These are phyloP conservation scores for Drosophila robusta DNA, from an alignment of 2,888 invertebrate species.

Conservation along the genomic window DNA sequence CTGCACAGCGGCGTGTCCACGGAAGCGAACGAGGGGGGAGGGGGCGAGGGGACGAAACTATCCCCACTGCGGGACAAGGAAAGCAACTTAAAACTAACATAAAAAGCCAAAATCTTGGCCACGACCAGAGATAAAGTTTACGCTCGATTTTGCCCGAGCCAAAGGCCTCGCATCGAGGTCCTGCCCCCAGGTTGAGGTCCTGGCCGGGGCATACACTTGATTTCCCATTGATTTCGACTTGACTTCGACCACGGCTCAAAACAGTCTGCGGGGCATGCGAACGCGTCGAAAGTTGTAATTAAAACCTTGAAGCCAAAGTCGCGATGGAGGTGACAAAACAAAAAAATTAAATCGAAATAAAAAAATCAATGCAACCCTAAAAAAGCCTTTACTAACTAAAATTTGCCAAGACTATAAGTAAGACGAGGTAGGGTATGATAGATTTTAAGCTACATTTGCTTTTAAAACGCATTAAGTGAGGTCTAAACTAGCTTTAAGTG, in stretches of 20 bases:
- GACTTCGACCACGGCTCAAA: constrained; percentile 35
- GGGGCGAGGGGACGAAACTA: constrained; percentile 1
- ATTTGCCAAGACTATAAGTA: not conserved
- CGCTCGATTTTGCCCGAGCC: constrained; percentile 62
- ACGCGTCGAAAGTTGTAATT: constrained; percentile 73
- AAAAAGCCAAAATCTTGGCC: constrained; percentile 67
- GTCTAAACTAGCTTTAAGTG: too few relatives aligned
- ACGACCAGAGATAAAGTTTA: constrained; percentile 65
- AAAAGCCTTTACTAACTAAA: constrained; percentile 1
- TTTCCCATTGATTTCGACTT: constrained; percentile 53
- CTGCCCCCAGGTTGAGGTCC: not conserved
- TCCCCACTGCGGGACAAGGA: constrained; percentile 1
- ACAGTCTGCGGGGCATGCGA: constrained; percentile 66
- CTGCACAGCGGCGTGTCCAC: constrained; percentile 33
- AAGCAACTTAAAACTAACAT: constrained; percentile 73
- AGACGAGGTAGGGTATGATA: constrained; percentile 4
- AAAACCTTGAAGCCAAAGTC: constrained; percentile 71
- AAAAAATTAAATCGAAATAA: not conserved
- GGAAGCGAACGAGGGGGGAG: not conserved
- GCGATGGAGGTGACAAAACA: constrained; percentile 20
- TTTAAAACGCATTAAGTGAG: too few relatives aligned
- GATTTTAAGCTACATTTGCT: not conserved
- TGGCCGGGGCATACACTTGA: constrained; percentile 26
- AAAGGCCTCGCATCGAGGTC: constrained; percentile 19
- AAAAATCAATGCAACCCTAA: not conserved